A percentile compares a stretch with the other conserved stretches of the same genome.
Evolutionary conservation across 2,888 invertebrate genomes (phyloP).

Genomic region (Ichneumon xanthorius): DNA sequence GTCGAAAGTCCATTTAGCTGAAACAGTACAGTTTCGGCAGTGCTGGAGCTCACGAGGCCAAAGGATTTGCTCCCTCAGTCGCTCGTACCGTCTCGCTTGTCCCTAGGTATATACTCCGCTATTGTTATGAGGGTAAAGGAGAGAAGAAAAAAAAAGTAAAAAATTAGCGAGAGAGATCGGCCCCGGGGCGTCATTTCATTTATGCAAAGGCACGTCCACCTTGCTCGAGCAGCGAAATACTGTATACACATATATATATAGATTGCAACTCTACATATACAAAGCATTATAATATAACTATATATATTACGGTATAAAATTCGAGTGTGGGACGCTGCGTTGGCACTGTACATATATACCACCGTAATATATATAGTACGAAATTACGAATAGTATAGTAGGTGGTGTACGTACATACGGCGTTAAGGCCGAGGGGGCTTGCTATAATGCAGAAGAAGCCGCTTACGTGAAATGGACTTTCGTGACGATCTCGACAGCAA

Average conservation of each 20-base stretch:
- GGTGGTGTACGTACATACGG: background rate
- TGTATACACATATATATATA: constrained; percentile 24
- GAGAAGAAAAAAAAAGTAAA: constrained; percentile 1
- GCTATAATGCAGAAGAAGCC: constrained; percentile 16
- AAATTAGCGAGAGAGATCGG: constrained; percentile 44
- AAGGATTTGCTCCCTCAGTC: constrained; percentile 52
- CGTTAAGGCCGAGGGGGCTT: background rate
- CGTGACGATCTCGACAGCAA: constrained; percentile 33
- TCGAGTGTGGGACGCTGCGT: constrained; percentile 1
- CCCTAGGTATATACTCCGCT: constrained; percentile 34
- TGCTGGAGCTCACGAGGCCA: constrained; percentile 24
- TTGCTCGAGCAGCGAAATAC: constrained; percentile 50
- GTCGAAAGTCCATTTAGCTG: constrained; percentile 52
- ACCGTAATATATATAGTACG: background rate
- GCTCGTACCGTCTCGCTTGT: constrained; percentile 20
- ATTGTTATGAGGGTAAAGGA: constrained; percentile 48
- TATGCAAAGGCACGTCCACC: constrained; percentile 62
- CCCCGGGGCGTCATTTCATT: constrained; percentile 58
- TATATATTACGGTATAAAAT: constrained; percentile 35
- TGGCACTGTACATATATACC: background rate
- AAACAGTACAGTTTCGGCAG: constrained; percentile 27
- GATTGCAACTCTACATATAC: constrained; percentile 37
- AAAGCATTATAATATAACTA: background rate
- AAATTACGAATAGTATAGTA: background rate
- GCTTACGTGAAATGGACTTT: constrained; percentile 35